Evolutionary conservation across 2,113 vertebrate species (phyloP).

Genomic region (Chitala chitala): DNA sequence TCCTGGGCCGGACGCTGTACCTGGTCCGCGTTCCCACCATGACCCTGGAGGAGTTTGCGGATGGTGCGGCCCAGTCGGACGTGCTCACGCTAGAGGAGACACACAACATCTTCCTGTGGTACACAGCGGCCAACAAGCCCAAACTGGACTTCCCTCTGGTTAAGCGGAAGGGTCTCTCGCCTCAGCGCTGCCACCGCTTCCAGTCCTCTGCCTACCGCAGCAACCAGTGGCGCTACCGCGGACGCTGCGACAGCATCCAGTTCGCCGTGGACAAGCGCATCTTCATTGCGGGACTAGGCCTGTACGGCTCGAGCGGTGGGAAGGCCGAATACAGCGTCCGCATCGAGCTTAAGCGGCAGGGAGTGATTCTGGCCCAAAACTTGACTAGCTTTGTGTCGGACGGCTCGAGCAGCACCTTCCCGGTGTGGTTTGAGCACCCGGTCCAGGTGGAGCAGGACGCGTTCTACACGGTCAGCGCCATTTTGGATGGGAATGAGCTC

Average conservation of each 20-base stretch:
- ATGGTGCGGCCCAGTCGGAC: conserved; percentile 85
- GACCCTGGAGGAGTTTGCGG: conserved; percentile 91
- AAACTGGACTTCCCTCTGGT: conserved; percentile 75
- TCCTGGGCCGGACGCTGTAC: conserved; percentile 81
- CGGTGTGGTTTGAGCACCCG: conserved; percentile 91
- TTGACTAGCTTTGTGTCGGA: conserved; percentile 84
- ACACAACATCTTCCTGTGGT: conserved; percentile 90
- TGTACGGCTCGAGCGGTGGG: conserved; percentile 89
- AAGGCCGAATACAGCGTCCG: conserved; percentile 84
- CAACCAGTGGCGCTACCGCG: conserved; percentile 97
- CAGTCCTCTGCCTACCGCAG: conserved; percentile 90
- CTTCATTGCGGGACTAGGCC: conserved; percentile 84
- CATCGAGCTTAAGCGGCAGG: conserved; percentile 90
- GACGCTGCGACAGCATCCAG: conserved; percentile 96
- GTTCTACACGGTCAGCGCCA: conserved; percentile 89
- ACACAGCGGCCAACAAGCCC: conserved; percentile 87
- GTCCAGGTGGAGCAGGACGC: conserved; percentile 92
- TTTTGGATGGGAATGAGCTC: conserved; percentile 88
- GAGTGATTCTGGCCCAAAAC: conserved; percentile 77
- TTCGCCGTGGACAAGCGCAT: conserved; percentile 90
- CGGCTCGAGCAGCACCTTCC: conserved; percentile 85
- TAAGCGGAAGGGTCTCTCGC: conserved; percentile 72
- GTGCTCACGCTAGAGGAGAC: conserved; percentile 94
- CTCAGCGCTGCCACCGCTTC: conserved; percentile 86
- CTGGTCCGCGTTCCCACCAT: conserved; percentile 86